These are phyloP conservation scores for Aspidiotus rigidus DNA, from an alignment of 2,888 invertebrate species.

Conservation along the genomic window DNA sequence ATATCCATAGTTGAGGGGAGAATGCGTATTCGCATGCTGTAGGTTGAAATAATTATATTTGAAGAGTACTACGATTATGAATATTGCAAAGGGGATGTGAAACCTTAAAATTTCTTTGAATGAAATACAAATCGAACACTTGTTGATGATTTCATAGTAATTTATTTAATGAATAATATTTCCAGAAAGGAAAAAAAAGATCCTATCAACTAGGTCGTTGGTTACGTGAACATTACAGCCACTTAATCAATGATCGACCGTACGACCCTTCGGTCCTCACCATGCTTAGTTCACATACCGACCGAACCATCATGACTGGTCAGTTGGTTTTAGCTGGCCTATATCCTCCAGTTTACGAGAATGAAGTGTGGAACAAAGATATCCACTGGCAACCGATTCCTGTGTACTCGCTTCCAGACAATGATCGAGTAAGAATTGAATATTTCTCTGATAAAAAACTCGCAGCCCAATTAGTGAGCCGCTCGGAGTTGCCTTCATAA, in stretches of 20 bases:
- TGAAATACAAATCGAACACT: too few species aligned
- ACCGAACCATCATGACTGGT: slow-evolving; percentile 84
- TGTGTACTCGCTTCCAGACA: slow-evolving; percentile 43
- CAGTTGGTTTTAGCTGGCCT: slow-evolving; percentile 62
- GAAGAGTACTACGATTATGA: too few species aligned
- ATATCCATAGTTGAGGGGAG: too few species aligned
- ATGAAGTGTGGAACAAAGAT: slow-evolving; percentile 41
- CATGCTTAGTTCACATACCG: slow-evolving; percentile 72
- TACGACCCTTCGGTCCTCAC: slow-evolving; percentile 53
- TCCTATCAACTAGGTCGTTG: slow-evolving; percentile 45
- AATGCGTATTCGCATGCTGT: too few species aligned
- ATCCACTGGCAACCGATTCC: slow-evolving; percentile 50
- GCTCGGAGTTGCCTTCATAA: too few species aligned
- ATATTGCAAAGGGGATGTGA: too few species aligned
- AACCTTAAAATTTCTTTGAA: too few species aligned
- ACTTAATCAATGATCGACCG: slow-evolving; percentile 42
- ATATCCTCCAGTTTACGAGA: slow-evolving; percentile 41
- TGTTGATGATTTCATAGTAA: too few species aligned
- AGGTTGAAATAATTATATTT: too few species aligned
- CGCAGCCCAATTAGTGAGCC: too few species aligned
- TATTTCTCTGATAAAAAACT: too few species aligned
- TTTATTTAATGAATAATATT: not conserved
- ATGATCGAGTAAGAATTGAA: slow-evolving; percentile 48
- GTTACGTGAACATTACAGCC: slow-evolving; percentile 43
- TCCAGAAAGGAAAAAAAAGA: slow-evolving; percentile 43